phyloP scores from a whole-genome alignment of 2,113 vertebrate species.

The Phalacrocorax carbo region DNA sequence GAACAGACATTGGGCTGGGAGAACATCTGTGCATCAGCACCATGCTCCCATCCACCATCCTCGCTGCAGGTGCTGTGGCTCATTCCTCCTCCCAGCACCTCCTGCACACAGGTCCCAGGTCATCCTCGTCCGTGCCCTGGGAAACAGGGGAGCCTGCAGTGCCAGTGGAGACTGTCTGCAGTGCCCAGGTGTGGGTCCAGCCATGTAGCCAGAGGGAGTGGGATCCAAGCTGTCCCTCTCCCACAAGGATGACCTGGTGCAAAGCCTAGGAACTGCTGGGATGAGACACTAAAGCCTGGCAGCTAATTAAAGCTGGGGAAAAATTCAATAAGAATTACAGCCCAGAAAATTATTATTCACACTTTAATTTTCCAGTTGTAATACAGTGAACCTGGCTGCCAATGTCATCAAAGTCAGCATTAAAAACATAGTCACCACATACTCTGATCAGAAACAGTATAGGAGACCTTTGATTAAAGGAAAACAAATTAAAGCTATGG shows the following conservation, averaged over 20 bases:
- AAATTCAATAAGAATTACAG: not conserved
- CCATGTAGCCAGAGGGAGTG: not conserved
- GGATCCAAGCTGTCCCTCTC: not conserved
- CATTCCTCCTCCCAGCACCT: not conserved
- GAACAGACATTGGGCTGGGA: not conserved
- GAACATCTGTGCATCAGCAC: not conserved
- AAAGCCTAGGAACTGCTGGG: not conserved
- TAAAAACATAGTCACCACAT: not conserved
- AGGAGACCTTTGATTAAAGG: not conserved
- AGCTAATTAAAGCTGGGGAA: not conserved
- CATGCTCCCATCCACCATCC: not conserved
- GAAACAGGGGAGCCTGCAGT: not conserved
- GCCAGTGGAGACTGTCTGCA: fast-evolving
- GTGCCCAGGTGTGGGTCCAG: not conserved
- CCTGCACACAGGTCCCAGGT: fast-evolving
- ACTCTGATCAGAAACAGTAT: not conserved
- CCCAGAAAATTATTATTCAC: not conserved
- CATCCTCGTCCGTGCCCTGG: fast-evolving
- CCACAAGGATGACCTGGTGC: not conserved
- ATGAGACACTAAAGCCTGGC: not conserved
- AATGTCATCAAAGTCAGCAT: not conserved
- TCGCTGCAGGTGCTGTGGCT: not conserved
- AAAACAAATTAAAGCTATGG: not conserved
- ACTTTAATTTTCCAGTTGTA: slow-evolving; percentile 33
- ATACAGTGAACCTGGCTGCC: not conserved